phyloP scores from a whole-genome alignment of 2,797 vertebrate genomes.

The Periparus ater region DNA sequence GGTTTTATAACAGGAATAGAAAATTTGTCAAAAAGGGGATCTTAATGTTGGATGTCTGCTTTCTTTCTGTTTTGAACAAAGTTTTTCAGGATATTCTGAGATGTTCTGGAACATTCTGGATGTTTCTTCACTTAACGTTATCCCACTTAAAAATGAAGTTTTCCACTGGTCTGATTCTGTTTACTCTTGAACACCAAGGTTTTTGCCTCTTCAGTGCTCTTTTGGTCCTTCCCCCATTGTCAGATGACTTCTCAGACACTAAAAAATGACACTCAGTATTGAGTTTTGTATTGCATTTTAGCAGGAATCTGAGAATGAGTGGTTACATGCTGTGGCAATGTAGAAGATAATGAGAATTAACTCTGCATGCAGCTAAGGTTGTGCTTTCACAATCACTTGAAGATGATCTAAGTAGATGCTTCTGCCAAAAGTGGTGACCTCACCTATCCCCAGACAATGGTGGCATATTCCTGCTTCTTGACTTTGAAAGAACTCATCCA shows the following conservation, averaged over 20 bases:
- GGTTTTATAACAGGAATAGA: neutral
- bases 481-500: neutral
- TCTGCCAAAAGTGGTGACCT: slow-evolving; percentile 51
- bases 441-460: slow-evolving; percentile 36
- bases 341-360: slow-evolving; percentile 45
- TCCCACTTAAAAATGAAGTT: slow-evolving; percentile 7
- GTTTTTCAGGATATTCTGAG: neutral
- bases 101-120: slow-evolving; percentile 6
- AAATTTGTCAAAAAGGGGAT: neutral
- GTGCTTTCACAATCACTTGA: slow-evolving; percentile 57
- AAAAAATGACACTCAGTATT: neutral
- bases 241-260: slow-evolving; percentile 26
- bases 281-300: slow-evolving; percentile 8
- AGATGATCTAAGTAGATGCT: slow-evolving; percentile 48
- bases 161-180: slow-evolving; percentile 37
- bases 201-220: slow-evolving; percentile 27
- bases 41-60: neutral
- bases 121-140: slow-evolving; percentile 9
- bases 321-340: slow-evolving; percentile 36
- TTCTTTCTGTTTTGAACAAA: neutral
- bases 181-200: slow-evolving; percentile 22
- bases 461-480: neutral
- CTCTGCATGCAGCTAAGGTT: slow-evolving; percentile 35
- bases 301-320: slow-evolving; percentile 42
- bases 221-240: neutral